A percentile compares a stretch with the other conserved stretches of the same genome.
Conservation (phyloP, 1,140 invertebrate genomes). For the Drosophila triauraria region DNA sequence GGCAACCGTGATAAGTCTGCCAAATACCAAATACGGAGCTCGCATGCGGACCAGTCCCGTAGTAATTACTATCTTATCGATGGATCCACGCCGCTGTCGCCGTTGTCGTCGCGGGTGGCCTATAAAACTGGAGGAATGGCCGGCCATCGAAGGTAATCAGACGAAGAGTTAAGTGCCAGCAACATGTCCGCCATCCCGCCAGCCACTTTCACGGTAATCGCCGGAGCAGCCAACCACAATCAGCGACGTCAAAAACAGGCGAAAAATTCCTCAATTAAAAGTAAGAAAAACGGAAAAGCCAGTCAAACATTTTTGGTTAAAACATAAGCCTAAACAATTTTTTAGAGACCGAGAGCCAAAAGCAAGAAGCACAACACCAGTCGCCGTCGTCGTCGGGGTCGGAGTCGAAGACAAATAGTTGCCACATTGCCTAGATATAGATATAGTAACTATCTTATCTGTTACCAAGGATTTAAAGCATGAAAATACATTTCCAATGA, state of each 20-base stretch:
- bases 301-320: conserved; percentile 9
- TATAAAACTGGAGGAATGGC: conserved; percentile 62
- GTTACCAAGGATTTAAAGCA: conserved; percentile 62
- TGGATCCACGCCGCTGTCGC: not conserved
- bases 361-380: conserved; percentile 2
- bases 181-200: conserved; percentile 63
- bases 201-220: conserved; percentile 61
- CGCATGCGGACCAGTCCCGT: conserved; percentile 21
- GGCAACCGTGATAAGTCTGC: conserved; percentile 26
- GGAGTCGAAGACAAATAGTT: conserved; percentile 56
- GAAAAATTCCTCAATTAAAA: conserved; percentile 13
- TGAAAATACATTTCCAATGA: conserved; percentile 77
- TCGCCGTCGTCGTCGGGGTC: conserved; percentile 1
- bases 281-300: conserved; percentile 14
- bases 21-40: conserved; percentile 41
- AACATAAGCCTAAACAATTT: conserved; percentile 21
- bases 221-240: conserved; percentile 40
- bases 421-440: conserved; percentile 66
- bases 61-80: conserved; percentile 75
- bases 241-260: conserved; percentile 14
- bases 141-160: conserved; percentile 19
- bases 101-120: conserved; percentile 21
- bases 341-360: conserved; percentile 2
- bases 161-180: conserved; percentile 51
- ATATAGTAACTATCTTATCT: conserved; percentile 68